Conservation (phyloP, 1,140 invertebrate genomes). For the Saxidomus purpurata region DNA sequence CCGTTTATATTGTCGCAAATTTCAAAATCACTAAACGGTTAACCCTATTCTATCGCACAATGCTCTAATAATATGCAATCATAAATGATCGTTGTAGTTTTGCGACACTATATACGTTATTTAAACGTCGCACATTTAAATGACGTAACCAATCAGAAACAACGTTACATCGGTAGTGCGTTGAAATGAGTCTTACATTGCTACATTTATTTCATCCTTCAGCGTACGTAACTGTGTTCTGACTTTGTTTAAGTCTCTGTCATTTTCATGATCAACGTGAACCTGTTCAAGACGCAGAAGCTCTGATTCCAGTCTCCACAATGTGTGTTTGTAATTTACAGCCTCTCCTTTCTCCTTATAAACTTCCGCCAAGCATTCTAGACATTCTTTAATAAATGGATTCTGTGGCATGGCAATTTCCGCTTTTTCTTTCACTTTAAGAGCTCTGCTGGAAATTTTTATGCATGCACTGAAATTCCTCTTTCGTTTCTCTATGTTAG, state of each 20-base stretch:
- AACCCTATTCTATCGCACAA: no score
- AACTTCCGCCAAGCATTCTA: slow-evolving; percentile 41
- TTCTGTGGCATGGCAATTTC: slow-evolving; percentile 29
- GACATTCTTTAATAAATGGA: slow-evolving; percentile 27
- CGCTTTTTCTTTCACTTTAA: neutral
- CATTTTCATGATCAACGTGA: slow-evolving; percentile 13
- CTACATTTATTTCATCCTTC: neutral
- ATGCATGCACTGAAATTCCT: neutral
- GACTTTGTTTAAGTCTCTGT: neutral
- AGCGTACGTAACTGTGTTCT: neutral
- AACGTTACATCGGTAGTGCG: no score
- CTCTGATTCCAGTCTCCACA: slow-evolving; percentile 27
- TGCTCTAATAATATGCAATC: no score
- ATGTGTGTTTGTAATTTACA: slow-evolving; percentile 4
- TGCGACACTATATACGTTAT: no score
- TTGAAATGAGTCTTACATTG: no score
- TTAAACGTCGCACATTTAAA: no score
- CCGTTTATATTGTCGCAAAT: no score
- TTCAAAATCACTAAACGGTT: no score
- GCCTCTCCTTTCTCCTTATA: neutral
- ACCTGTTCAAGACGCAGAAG: slow-evolving; percentile 23
- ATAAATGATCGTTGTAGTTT: no score
- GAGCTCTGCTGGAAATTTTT: slow-evolving; percentile 18
- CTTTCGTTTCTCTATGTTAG: neutral
- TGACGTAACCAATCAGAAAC: no score